A percentile compares a stretch with the other conserved stretches of the same genome.
phyloP scores from a whole-genome alignment of 2,113 vertebrate genomes.

The Equus przewalskii region DNA sequence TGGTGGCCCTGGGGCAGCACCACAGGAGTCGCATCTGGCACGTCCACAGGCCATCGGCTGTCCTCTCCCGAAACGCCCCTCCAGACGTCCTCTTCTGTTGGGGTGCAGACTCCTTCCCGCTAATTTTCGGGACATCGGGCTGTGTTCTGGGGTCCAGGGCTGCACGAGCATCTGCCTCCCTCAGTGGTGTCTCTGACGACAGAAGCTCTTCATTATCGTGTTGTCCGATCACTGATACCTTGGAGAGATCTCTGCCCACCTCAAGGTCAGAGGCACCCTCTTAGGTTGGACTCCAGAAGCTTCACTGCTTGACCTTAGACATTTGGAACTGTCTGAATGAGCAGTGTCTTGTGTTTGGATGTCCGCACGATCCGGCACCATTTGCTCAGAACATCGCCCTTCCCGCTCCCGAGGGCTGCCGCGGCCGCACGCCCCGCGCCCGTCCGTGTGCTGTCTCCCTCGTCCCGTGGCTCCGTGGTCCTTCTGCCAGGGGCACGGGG shows the following conservation, averaged over 20 bases:
- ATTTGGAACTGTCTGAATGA: background rate
- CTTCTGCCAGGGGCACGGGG: fast-evolving
- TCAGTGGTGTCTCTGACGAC: fast-evolving
- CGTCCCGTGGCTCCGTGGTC: fast-evolving
- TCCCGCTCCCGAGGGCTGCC: fast-evolving
- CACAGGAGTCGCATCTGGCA: no score
- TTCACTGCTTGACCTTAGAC: background rate
- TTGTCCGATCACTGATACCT: background rate
- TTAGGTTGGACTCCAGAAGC: background rate
- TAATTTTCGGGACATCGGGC: background rate
- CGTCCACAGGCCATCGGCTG: no score
- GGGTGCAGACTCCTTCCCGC: background rate
- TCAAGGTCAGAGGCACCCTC: background rate
- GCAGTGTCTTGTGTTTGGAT: no score
- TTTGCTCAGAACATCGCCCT: fast-evolving
- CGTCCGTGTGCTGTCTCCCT: fast-evolving
- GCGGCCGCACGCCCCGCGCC: fast-evolving
- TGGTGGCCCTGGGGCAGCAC: no score
- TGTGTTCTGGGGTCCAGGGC: background rate
- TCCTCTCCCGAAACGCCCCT: background rate
- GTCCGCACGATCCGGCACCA: background rate
- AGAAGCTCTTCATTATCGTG: background rate
- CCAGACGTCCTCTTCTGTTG: no score
- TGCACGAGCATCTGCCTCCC: background rate
- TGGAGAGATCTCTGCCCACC: background rate